Percentiles rank a stretch among this genome's conserved stretches.
phyloP scores from a whole-genome alignment of 2,888 invertebrate genomes.

The Tachina lurida region DNA sequence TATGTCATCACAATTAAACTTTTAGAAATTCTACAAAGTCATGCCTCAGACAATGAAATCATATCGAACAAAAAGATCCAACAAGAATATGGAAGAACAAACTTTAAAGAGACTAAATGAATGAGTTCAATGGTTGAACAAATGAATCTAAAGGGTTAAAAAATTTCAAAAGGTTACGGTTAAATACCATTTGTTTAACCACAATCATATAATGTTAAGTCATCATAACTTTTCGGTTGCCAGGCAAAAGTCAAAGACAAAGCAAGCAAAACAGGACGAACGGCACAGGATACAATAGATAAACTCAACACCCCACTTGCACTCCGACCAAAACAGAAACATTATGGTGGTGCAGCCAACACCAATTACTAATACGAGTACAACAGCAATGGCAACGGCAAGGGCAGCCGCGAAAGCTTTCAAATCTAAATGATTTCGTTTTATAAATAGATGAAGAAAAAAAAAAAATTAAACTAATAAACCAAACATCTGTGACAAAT shows the following conservation, averaged over 20 bases:
- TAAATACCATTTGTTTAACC: constrained; percentile 75
- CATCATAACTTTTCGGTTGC: constrained; percentile 70
- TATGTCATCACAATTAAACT: constrained; percentile 72
- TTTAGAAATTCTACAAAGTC: constrained; percentile 69
- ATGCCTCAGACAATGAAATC: constrained; percentile 68
- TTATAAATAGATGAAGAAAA: constrained; percentile 23
- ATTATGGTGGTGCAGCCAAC: constrained; percentile 47
- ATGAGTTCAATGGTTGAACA: constrained; percentile 36
- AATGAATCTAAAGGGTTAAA: constrained; percentile 76
- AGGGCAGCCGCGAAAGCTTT: constrained; percentile 50
- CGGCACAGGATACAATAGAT: constrained; percentile 19
- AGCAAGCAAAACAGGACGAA: constrained; percentile 23
- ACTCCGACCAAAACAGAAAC: constrained; percentile 29
- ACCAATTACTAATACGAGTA: constrained; percentile 46
- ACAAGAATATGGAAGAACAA: constrained; percentile 44
- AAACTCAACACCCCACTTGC: constrained; percentile 64
- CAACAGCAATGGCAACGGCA: constrained; percentile 15
- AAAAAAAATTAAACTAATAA: constrained; percentile 61
- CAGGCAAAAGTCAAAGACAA: constrained; percentile 65
- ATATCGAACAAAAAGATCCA: constrained; percentile 36
- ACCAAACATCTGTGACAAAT: constrained; percentile 80
- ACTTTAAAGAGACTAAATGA: constrained; percentile 53
- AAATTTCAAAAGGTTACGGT: constrained; percentile 77
- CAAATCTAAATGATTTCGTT: constrained; percentile 63
- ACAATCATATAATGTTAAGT: constrained; percentile 75